A percentile compares a stretch with the other conserved stretches of the same genome.
phyloP scores from a whole-genome alignment of 2,888 invertebrate genomes.

The Dione vanillae region DNA sequence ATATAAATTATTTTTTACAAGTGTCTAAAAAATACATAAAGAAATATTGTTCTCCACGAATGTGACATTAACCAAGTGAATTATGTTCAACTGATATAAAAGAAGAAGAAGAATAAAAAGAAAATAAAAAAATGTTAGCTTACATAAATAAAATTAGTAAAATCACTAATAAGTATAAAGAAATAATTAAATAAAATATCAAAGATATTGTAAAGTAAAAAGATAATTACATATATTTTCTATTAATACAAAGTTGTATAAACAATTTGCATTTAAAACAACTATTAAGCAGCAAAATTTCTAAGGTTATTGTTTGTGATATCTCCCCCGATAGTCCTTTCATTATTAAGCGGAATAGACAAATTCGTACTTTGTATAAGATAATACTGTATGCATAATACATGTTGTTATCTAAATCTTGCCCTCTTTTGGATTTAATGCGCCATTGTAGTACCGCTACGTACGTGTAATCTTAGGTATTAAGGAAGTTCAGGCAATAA shows the following conservation, averaged over 20 bases:
- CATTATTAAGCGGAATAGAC: slow-evolving; percentile 39
- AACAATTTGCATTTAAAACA: background rate
- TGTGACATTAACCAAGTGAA: too few relatives aligned
- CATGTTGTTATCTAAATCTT: slow-evolving; percentile 45
- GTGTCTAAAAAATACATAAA: background rate
- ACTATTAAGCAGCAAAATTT: slow-evolving; percentile 3
- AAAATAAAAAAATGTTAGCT: too few relatives aligned
- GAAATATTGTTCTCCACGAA: too few relatives aligned
- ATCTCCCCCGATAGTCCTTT: slow-evolving; percentile 14
- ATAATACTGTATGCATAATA: slow-evolving; percentile 42
- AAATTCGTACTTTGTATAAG: slow-evolving; percentile 41
- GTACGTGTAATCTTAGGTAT: slow-evolving; percentile 53
- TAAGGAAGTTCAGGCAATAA: slow-evolving; percentile 75
- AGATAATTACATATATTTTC: too few relatives aligned
- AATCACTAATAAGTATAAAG: too few relatives aligned
- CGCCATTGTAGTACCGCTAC: slow-evolving; percentile 47
- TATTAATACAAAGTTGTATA: background rate
- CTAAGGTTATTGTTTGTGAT: background rate
- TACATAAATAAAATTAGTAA: too few relatives aligned
- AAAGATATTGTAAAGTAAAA: too few relatives aligned
- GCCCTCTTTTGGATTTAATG: slow-evolving; percentile 49
- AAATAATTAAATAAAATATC: too few relatives aligned
- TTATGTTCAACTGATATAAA: too few relatives aligned
- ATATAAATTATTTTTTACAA: too few relatives aligned
- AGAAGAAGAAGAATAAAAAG: too few relatives aligned